Conservation (phyloP, 2,113 vertebrate species). For the Balaeniceps rex region DNA sequence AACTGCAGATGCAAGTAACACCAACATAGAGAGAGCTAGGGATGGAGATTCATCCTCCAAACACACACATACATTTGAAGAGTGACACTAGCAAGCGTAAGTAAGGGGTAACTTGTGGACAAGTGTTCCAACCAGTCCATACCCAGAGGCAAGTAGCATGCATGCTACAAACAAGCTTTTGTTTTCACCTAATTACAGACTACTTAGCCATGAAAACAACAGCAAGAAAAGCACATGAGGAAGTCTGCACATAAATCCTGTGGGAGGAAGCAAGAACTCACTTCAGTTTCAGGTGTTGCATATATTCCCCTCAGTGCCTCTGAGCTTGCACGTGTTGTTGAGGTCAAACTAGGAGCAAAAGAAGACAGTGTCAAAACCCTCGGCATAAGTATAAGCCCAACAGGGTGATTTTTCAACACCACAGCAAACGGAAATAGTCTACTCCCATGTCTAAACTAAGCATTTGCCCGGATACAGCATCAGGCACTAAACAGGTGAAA, state of each 20-base stretch:
- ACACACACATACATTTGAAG: neutral
- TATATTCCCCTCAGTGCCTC: constrained; percentile 86
- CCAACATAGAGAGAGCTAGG: neutral
- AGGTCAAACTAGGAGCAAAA: constrained; percentile 82
- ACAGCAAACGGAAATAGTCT: neutral
- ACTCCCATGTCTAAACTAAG: neutral
- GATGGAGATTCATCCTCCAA: neutral
- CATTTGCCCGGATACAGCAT: neutral
- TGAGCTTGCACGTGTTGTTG: constrained; percentile 92
- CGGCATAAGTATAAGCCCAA: neutral
- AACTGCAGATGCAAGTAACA: neutral
- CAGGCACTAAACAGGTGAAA: neutral
- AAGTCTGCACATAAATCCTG: neutral
- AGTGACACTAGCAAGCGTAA: neutral
- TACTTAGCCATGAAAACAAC: neutral
- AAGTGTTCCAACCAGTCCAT: neutral
- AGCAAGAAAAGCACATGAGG: neutral
- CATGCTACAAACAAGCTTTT: neutral
- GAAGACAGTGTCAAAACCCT: neutral
- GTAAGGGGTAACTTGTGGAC: neutral
- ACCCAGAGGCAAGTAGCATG: neutral
- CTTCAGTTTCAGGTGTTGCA: constrained; percentile 85
- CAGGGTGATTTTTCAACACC: neutral
- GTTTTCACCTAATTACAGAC: neutral
- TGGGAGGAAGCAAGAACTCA: constrained; percentile 60